These are phyloP conservation scores for Isaurus tuberculatus DNA, from an alignment of 92 coral and sea anemone genomes.

Conservation along the genomic window DNA sequence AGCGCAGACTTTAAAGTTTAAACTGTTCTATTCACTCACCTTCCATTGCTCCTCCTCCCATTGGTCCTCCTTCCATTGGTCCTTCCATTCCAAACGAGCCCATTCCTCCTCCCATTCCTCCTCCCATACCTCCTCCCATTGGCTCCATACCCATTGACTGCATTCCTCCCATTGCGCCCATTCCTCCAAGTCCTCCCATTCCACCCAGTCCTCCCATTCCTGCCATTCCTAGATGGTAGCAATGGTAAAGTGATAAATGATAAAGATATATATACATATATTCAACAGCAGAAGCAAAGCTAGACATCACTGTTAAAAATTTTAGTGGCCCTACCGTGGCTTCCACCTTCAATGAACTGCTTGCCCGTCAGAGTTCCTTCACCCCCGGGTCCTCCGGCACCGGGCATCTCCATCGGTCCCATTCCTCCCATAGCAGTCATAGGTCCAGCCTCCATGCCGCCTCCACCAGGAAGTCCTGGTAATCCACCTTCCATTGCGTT, in stretches of 20 bases:
- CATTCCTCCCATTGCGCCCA: conserved; percentile 76
- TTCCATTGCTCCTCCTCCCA: conserved; percentile 65
- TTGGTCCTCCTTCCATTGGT: conserved; percentile 36
- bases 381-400: conserved; percentile 66
- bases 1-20: no score
- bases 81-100: conserved; percentile 8
- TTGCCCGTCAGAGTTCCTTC: conserved; percentile 78
- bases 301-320: not conserved
- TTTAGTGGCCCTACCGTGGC: conserved; percentile 61
- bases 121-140: conserved; percentile 49
- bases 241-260: no score
- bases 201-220: conserved; percentile 70
- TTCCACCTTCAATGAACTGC: conserved; percentile 87
- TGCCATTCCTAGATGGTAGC: conserved; percentile 57
- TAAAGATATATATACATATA: no score
- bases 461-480: conserved; percentile 23
- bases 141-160: conserved; percentile 63
- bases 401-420: conserved; percentile 67
- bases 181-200: conserved; percentile 75
- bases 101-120: conserved; percentile 37
- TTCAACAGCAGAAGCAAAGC: no score
- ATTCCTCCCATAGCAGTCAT: conserved; percentile 44
- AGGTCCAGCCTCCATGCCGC: conserved; percentile 15
- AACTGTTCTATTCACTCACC: not conserved
- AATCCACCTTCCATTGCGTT: conserved; percentile 42